Evolutionary conservation across 2,113 vertebrate genomes (phyloP), one percentile per base, ranked within the genome.

Genomic region (Poeciliopsis prolifica): DNA sequence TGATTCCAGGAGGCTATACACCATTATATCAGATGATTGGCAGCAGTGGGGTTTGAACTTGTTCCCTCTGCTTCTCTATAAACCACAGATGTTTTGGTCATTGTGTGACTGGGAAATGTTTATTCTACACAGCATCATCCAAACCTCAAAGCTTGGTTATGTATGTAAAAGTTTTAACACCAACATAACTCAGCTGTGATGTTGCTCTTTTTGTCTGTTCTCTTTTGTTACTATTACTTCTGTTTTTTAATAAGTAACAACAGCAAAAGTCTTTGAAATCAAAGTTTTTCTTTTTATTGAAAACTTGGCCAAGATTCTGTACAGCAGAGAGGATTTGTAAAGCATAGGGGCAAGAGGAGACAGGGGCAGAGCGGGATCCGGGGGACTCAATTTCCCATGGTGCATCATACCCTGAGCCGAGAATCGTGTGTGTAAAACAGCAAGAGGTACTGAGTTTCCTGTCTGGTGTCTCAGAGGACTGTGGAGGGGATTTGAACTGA

Each of bases 261-360:
- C 58, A 64, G 85, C 72, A 68, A 77, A 48, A 75, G 10, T 78
- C 0, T 86, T 83, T 93, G 77, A 90, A 90, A 87, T 93, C 81
- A 91, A 92, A 62, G 88, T 91, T 90, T 91, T 87, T 69, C 72
- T 84, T 92, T 95, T 95, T 95, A 95, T 94, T 95, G 91, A 93
- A 95, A 94, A 94, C 89, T 89, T 92, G 91, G 88, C 89, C 93
- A 94, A 91, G 89, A 93, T 89, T 94, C 91, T 93, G 93, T 94
- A 94, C 92, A 94, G 88, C 87, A 91, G 87, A 91, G 84, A 88
- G 79, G 85, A 81, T 88, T 88, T 86, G 89, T 83, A 81, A 77
- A 90, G 88, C 85, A 90, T 86, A 82, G 80, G 84, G 85, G 88
- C 86, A 80, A 83, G 86, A 86, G 37, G 65, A 89, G 80, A 69